These are phyloP conservation scores for Nesoenas mayeri DNA, from an alignment of 2,113 vertebrate genomes.

Conservation along the genomic window DNA sequence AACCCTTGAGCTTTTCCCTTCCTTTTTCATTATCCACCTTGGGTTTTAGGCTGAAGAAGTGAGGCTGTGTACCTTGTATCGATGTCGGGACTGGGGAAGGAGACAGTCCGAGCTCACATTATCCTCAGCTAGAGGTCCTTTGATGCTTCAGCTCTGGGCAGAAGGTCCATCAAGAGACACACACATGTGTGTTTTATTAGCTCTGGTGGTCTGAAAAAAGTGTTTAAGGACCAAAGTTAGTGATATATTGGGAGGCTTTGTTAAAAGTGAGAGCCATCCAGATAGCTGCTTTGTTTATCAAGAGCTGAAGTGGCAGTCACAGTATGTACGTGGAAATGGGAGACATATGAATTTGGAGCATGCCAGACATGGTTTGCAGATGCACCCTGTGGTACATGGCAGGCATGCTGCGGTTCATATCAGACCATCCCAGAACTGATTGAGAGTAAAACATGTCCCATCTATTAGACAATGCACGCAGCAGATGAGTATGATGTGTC, in stretches of 20 bases:
- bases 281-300: neutral
- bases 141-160: neutral
- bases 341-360: neutral
- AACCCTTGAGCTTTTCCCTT: neutral
- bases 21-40: neutral
- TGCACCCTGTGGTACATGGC: neutral
- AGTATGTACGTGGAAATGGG: neutral
- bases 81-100: fast-evolving
- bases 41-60: neutral
- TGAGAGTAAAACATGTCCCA: neutral
- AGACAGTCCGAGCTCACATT: neutral
- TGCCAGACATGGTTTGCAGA: neutral
- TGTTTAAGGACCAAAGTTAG: neutral
- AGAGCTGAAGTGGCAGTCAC: neutral
- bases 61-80: too few species aligned
- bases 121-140: neutral
- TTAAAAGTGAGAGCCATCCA: too few species aligned
- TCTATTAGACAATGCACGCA: neutral
- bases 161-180: neutral
- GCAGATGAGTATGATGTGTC: neutral
- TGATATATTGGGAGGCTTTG: neutral
- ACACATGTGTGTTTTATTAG: fast-evolving
- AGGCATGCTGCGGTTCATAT: neutral
- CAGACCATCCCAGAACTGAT: neutral
- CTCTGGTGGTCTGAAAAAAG: neutral